Conservation (phyloP, 2,113 vertebrate genomes). For the Guaruba guarouba region DNA sequence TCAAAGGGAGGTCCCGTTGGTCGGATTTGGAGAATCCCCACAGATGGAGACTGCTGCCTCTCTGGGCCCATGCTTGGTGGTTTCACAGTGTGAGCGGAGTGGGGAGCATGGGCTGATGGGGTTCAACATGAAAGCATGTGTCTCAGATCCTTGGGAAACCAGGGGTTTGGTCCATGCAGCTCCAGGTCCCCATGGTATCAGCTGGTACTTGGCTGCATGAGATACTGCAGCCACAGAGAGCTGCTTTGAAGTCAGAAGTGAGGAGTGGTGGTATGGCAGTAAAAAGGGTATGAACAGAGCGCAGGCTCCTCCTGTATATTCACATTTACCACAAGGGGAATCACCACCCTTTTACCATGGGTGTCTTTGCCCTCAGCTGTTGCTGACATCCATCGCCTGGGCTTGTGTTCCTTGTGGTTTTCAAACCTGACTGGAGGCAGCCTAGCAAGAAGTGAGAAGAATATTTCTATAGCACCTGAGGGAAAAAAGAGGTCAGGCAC, state of each 20-base stretch:
- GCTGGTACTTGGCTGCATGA: neutral
- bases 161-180: neutral
- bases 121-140: accelerated
- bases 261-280: neutral
- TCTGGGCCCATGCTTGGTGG: neutral
- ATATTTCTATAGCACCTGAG: neutral
- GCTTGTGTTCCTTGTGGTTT: neutral
- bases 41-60: neutral
- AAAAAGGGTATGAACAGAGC: neutral
- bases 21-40: neutral
- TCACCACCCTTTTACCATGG: neutral
- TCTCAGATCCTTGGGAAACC: neutral
- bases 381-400: accelerated
- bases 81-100: neutral
- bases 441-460: neutral
- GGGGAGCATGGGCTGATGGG: neutral
- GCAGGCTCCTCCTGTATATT: neutral
- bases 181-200: neutral
- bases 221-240: neutral
- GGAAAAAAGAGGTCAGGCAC: neutral
- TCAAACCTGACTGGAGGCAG: neutral
- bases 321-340: neutral
- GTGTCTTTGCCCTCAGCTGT: neutral
- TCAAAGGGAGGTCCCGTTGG: neutral
- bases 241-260: neutral